Evolutionary conservation across 2,888 invertebrate species (phyloP).

Genomic region (Apamea epomidion): DNA sequence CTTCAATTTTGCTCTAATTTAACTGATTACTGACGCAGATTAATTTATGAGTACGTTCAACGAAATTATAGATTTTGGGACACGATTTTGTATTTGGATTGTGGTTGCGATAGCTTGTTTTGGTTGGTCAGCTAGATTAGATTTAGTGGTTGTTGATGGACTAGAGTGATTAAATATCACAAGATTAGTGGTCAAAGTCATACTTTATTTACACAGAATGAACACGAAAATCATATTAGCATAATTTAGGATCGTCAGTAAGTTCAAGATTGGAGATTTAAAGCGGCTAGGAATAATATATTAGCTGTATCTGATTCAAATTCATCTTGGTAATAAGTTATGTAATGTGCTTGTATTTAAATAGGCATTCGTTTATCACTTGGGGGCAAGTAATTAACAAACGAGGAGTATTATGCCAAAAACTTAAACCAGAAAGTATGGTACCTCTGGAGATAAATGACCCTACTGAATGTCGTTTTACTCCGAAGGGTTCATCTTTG

Average conservation of each 20-base stretch:
- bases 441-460: too few species aligned
- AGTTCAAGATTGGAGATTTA: too few species aligned
- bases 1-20: constrained; percentile 64
- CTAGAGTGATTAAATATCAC: not conserved
- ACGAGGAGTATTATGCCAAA: too few species aligned
- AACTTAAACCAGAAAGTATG: too few species aligned
- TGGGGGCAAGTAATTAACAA: too few species aligned
- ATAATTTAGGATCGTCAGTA: too few species aligned
- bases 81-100: constrained; percentile 22
- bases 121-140: not conserved
- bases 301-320: not conserved
- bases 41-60: constrained; percentile 56
- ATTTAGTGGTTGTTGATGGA: constrained; percentile 2
- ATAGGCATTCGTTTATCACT: not conserved
- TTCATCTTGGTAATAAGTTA: not conserved
- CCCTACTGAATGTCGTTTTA: too few species aligned
- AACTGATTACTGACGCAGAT: constrained; percentile 55
- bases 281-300: not conserved
- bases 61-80: constrained; percentile 55
- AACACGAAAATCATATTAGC: too few species aligned
- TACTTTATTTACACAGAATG: not conserved
- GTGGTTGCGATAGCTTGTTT: constrained; percentile 26
- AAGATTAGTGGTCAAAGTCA: not conserved
- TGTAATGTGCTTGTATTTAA: not conserved
- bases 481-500: not conserved